Conservation (phyloP, 2,113 vertebrate species). For the Callaeas wilsoni region DNA sequence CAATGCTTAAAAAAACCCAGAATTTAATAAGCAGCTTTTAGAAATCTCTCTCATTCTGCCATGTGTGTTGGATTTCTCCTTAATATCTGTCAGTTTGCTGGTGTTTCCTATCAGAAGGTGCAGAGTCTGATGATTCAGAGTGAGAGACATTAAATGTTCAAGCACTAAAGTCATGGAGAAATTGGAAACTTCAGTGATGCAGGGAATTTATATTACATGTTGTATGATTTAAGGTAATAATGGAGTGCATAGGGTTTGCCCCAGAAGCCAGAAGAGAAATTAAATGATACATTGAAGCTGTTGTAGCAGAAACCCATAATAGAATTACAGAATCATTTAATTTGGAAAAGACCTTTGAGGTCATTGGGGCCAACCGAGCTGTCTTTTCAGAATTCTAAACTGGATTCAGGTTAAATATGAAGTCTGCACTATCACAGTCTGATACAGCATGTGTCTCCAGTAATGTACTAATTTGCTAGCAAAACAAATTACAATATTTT, state of each 20-base stretch:
- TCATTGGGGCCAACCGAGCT: neutral
- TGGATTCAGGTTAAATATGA: neutral
- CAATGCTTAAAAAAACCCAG: neutral
- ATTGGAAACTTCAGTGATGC: neutral
- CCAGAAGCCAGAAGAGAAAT: neutral
- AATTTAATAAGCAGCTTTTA: neutral
- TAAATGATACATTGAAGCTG: neutral
- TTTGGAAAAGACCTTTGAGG: neutral
- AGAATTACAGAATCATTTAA: neutral
- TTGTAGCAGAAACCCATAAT: neutral
- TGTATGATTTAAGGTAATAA: neutral
- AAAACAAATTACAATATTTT: neutral
- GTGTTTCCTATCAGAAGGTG: neutral
- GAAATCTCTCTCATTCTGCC: neutral
- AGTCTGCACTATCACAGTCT: neutral
- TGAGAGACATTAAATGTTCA: neutral
- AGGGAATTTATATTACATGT: neutral
- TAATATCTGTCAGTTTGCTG: neutral
- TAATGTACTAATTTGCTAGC: neutral
- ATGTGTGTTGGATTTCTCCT: neutral
- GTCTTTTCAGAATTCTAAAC: neutral
- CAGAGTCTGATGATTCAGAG: neutral
- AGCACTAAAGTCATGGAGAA: neutral
- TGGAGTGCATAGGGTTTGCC: neutral
- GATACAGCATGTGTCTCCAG: neutral